phyloP scores from a whole-genome alignment of 2,888 invertebrate genomes.

The Lysandra coridon region DNA sequence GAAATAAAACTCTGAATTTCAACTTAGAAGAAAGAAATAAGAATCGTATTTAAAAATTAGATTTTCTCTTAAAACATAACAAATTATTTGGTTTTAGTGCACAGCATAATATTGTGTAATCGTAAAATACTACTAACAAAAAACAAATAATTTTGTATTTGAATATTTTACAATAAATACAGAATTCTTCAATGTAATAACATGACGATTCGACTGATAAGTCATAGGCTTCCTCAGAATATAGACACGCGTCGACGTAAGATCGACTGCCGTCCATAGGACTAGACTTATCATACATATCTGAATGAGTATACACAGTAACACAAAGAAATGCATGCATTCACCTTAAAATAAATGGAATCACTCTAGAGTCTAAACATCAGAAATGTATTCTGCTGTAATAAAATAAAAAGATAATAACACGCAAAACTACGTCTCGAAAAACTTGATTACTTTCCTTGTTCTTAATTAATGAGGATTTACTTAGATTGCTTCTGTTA shows the following conservation, averaged over 20 bases:
- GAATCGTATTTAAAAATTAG: conserved; percentile 51
- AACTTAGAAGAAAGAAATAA: neutral
- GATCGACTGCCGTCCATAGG: conserved; percentile 72
- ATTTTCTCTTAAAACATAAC: conserved; percentile 41
- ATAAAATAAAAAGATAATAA: conserved; percentile 63
- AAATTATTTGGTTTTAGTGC: conserved; percentile 73
- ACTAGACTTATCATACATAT: conserved; percentile 74
- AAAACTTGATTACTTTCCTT: neutral
- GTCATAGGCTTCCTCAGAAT: conserved; percentile 67
- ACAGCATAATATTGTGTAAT: conserved; percentile 54
- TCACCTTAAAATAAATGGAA: conserved; percentile 79
- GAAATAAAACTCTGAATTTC: neutral
- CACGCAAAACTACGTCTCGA: conserved; percentile 13
- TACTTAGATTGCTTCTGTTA: conserved; percentile 9
- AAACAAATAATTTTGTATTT: conserved; percentile 43
- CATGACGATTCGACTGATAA: conserved; percentile 53
- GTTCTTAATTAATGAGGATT: neutral
- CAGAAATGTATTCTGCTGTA: conserved; percentile 58
- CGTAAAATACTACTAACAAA: conserved; percentile 52
- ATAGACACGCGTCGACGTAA: conserved; percentile 70
- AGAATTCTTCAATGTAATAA: conserved; percentile 41
- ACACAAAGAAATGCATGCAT: conserved; percentile 79
- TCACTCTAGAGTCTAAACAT: conserved; percentile 73
- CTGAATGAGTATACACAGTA: conserved; percentile 75
- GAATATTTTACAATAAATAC: conserved; percentile 45